These are phyloP conservation scores for Lepidurus couesii DNA, from an alignment of 1,140 invertebrate species.

Conservation along the genomic window DNA sequence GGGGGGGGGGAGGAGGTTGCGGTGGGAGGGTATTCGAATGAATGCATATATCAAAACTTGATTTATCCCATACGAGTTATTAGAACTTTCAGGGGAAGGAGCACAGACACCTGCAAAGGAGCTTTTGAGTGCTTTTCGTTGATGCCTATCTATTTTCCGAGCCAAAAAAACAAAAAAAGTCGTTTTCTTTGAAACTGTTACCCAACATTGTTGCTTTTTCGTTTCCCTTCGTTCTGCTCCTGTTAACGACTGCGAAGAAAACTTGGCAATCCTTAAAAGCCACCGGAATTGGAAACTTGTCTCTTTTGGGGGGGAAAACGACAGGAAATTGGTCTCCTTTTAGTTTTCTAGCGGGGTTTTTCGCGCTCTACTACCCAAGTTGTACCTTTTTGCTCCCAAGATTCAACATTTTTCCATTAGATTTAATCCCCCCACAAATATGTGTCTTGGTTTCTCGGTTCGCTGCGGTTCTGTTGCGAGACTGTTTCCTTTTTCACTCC, in stretches of 20 bases:
- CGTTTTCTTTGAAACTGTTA: background rate
- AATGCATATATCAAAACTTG: background rate
- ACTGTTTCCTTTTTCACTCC: background rate
- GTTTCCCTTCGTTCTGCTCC: too few relatives aligned
- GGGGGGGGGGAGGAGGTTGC: background rate
- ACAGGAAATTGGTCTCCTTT: too few relatives aligned
- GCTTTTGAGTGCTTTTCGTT: background rate
- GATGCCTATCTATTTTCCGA: background rate
- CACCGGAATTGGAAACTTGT: too few relatives aligned
- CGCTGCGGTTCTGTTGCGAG: background rate
- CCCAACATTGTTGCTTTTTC: too few relatives aligned
- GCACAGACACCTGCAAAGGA: background rate
- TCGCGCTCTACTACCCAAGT: background rate
- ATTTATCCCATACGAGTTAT: conserved; percentile 1
- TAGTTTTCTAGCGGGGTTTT: too few relatives aligned
- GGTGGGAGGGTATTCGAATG: background rate
- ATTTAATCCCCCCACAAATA: background rate
- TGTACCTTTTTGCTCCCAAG: background rate
- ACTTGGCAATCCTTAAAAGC: too few relatives aligned
- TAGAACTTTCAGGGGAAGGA: background rate
- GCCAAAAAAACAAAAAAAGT: background rate
- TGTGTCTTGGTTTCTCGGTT: too few relatives aligned
- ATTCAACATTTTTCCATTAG: background rate
- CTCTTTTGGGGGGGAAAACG: too few relatives aligned
- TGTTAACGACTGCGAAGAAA: too few relatives aligned